Percentiles rank a stretch among this genome's conserved stretches.
Evolutionary conservation across 2,113 vertebrate genomes (phyloP).

Genomic region (Myanophis thanlyinensis): DNA sequence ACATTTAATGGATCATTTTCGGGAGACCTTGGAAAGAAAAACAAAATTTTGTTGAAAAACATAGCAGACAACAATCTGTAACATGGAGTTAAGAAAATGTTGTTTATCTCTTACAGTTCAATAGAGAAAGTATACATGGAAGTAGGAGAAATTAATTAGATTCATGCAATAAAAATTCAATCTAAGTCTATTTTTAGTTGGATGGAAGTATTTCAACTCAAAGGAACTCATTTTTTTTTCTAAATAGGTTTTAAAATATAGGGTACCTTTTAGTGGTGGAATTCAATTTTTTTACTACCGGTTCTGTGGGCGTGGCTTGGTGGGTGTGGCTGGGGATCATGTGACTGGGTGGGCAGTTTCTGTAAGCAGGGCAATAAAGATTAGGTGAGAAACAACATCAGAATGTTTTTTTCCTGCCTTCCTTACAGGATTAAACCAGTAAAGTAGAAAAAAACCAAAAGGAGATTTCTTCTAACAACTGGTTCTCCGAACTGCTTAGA

Average conservation of each 20-base stretch:
- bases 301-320: no score
- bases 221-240: neutral
- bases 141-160: neutral
- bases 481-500: no score
- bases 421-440: no score
- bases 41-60: neutral
- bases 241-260: neutral
- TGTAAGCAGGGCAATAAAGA: no score
- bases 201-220: neutral
- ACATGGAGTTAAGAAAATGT: neutral
- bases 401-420: no score
- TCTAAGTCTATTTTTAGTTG: neutral
- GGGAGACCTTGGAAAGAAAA: constrained; percentile 52
- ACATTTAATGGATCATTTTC: constrained; percentile 60
- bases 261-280: no score
- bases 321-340: no score
- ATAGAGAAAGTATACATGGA: neutral
- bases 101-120: neutral
- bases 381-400: no score
- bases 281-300: no score
- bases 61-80: neutral
- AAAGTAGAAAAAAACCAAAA: no score
- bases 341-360: no score
- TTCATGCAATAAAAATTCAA: neutral
- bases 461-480: no score